Percentiles rank a stretch among this genome's conserved stretches.
These are phyloP conservation scores for Brassicogethes aeneus DNA, from an alignment of 2,888 invertebrate genomes.

Conservation along the genomic window DNA sequence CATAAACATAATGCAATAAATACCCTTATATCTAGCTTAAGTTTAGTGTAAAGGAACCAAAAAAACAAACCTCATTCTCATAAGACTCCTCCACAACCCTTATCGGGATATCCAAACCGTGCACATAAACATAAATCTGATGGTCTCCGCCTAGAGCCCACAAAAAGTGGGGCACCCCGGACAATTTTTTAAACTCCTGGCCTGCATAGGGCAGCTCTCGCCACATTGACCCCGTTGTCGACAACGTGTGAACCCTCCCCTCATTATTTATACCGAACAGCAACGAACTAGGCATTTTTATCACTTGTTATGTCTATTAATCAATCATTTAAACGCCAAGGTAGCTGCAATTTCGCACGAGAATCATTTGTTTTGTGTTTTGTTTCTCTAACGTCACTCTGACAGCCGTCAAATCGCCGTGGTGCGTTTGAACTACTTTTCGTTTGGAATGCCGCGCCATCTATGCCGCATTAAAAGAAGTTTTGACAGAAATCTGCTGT, in stretches of 20 bases:
- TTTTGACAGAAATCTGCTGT: too few species aligned
- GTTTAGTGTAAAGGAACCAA: not conserved
- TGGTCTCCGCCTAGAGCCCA: constrained; percentile 93
- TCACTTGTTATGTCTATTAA: not conserved
- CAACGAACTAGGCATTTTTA: constrained; percentile 38
- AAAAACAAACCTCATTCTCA: constrained; percentile 67
- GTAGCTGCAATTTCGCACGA: not conserved
- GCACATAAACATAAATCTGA: constrained; percentile 86
- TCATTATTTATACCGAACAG: constrained; percentile 81
- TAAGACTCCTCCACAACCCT: constrained; percentile 83
- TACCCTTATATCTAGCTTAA: not conserved
- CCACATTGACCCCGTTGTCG: constrained; percentile 76
- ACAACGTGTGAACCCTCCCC: constrained; percentile 77
- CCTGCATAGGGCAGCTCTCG: constrained; percentile 78
- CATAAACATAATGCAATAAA: too few species aligned
- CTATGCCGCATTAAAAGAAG: too few species aligned
- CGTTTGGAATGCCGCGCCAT: too few species aligned
- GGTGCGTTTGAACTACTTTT: too few species aligned
- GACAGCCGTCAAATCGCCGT: too few species aligned
- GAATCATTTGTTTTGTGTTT: not conserved
- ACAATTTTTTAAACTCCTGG: constrained; percentile 81
- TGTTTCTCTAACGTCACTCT: not conserved
- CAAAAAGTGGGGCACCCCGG: constrained; percentile 74
- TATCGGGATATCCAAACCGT: constrained; percentile 83
- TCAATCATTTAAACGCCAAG: not conserved